Conservation (phyloP, 2,888 invertebrate species). For the Panopea generosa region DNA sequence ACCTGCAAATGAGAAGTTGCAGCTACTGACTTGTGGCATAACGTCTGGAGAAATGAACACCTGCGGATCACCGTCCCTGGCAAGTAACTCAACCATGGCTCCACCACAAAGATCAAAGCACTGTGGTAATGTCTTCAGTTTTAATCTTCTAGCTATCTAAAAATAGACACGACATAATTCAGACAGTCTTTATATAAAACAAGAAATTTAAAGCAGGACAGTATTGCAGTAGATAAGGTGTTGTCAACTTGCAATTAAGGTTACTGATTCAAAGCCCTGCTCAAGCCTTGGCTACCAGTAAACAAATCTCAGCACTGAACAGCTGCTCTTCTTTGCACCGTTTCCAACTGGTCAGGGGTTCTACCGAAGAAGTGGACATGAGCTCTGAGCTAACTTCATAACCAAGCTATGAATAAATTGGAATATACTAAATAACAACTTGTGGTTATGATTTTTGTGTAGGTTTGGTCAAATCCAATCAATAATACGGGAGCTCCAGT, state of each 20-base stretch:
- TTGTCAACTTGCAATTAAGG: not conserved
- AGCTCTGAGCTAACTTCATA: no score
- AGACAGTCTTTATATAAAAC: not conserved
- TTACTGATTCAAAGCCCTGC: no score
- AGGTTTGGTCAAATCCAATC: no score
- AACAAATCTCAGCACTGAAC: no score
- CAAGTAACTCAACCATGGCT: conserved; percentile 93
- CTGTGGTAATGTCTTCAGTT: conserved; percentile 91
- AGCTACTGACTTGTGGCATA: conserved; percentile 89
- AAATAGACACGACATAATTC: conserved; percentile 56
- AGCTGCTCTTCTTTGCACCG: no score
- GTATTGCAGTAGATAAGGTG: not conserved
- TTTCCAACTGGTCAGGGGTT: no score
- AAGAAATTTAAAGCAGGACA: not conserved
- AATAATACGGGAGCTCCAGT: no score
- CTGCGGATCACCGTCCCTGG: conserved; percentile 87
- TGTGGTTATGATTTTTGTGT: no score
- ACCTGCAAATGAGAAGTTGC: conserved; percentile 97
- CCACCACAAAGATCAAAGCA: conserved; percentile 92
- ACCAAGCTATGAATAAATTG: no score
- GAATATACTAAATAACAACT: no score
- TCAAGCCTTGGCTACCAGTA: no score
- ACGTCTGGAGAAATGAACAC: conserved; percentile 87
- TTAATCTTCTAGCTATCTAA: conserved; percentile 92
- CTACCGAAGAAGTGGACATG: no score